Evolutionary conservation across 2,888 invertebrate species (phyloP).

Genomic region (Taphrorychus bicolor): DNA sequence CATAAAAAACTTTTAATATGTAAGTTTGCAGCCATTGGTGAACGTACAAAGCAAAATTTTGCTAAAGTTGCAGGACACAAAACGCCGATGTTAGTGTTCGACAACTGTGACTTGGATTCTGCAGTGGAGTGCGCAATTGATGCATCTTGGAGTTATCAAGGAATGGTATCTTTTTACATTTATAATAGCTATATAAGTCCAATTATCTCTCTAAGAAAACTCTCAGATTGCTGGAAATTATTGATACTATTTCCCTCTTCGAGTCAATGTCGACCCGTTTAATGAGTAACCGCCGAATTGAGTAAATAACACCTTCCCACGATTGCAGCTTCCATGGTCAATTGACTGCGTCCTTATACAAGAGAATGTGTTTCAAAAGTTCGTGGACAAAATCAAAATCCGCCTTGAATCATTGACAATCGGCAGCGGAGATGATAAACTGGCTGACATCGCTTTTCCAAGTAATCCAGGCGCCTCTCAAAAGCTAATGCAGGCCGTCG

Average conservation of each 20-base stretch:
- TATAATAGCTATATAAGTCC: neutral
- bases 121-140: conserved; percentile 63
- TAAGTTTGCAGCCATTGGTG: conserved; percentile 24
- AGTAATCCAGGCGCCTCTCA: conserved; percentile 49
- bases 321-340: conserved; percentile 63
- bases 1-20: conserved; percentile 45
- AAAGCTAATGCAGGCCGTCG: conserved; percentile 46
- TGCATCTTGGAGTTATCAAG: conserved; percentile 64
- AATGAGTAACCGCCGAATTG: too few species aligned
- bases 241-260: neutral
- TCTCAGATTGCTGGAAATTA: neutral
- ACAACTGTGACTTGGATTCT: conserved; percentile 65
- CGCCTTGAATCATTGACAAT: conserved; percentile 47
- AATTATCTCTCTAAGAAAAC: too few species aligned
- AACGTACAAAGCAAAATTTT: too few species aligned
- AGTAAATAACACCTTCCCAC: too few species aligned
- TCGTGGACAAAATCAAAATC: conserved; percentile 60
- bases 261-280: neutral
- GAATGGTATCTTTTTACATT: conserved; percentile 60
- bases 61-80: conserved; percentile 37
- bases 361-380: conserved; percentile 61
- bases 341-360: conserved; percentile 63
- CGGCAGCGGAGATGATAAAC: conserved; percentile 59
- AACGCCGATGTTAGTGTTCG: conserved; percentile 63
- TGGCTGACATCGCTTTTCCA: conserved; percentile 60